These are phyloP conservation scores for Rhizomys pruinosus DNA, from an alignment of 2,113 vertebrate species.

Conservation along the genomic window DNA sequence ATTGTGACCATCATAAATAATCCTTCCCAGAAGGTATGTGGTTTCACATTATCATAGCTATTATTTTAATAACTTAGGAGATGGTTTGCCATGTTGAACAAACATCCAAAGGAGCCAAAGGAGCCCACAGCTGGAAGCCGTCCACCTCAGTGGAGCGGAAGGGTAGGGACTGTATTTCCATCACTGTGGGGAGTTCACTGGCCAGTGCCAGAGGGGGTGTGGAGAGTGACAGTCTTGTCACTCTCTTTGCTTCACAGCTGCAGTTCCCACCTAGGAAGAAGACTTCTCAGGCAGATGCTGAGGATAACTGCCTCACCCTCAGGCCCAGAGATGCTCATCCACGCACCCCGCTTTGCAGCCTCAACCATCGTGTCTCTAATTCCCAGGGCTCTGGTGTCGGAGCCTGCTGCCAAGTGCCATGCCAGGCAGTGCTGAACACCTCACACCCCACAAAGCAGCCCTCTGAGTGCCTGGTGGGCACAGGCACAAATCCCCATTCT, in stretches of 20 bases:
- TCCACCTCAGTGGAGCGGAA: not conserved
- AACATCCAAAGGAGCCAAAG: not conserved
- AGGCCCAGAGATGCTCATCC: not conserved
- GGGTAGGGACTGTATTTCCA: not conserved
- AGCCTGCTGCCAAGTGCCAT: not conserved
- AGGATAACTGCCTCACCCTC: not conserved
- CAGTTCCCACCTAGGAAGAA: not conserved
- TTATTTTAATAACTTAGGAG: not conserved
- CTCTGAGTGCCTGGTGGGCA: not conserved
- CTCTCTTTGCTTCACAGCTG: not conserved
- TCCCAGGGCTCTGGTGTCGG: not conserved
- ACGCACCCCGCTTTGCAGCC: not conserved
- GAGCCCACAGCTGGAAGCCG: not conserved
- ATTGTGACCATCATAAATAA: rapidly evolving
- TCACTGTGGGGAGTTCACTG: not conserved
- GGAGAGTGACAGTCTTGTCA: not conserved
- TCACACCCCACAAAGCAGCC: not conserved
- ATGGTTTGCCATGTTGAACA: not conserved
- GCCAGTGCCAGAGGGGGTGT: not conserved
- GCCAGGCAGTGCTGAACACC: not conserved
- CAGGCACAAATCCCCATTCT: not conserved
- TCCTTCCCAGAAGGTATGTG: not conserved
- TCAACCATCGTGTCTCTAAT: not conserved
- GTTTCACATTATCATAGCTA: not conserved
- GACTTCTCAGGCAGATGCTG: not conserved